Evolutionary conservation across 2,888 invertebrate genomes (phyloP).

Genomic region (Leptopterna dolabrata): DNA sequence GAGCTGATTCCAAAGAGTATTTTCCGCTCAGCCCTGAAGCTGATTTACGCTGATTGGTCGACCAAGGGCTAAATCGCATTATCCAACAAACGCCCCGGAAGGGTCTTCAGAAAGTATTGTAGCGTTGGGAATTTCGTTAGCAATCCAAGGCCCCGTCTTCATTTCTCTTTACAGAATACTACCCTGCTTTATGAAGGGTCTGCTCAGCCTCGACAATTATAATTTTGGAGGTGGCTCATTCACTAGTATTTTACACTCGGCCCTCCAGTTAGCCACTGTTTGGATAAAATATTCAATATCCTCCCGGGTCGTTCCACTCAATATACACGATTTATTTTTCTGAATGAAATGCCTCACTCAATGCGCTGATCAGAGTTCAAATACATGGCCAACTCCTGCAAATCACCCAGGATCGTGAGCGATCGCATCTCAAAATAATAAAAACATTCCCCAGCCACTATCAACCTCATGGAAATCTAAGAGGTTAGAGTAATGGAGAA

Average conservation of each 20-base stretch:
- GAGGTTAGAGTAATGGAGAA: no score
- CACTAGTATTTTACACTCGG: no score
- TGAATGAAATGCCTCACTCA: background rate
- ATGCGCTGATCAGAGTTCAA: constrained; percentile 22
- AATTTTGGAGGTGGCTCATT: no score
- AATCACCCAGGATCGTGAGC: no score
- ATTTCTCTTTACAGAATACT: background rate
- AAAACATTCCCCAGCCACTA: no score
- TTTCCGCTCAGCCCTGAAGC: constrained; percentile 4
- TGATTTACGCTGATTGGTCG: constrained; percentile 49
- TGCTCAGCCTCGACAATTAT: no score
- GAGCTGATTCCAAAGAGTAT: constrained; percentile 20
- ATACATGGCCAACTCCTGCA: constrained; percentile 28
- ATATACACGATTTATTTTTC: background rate
- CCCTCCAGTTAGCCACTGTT: no score
- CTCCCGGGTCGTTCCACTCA: background rate
- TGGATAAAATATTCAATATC: no score
- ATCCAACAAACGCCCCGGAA: background rate
- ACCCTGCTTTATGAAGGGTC: no score
- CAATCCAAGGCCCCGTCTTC: background rate
- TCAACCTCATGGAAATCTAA: no score
- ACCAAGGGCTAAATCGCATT: constrained; percentile 15
- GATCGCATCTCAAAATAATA: no score
- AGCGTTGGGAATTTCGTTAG: background rate
- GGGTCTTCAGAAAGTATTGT: background rate